Evolutionary conservation across 1,140 invertebrate genomes (phyloP).

Genomic region (Sminthurides bifidus): DNA sequence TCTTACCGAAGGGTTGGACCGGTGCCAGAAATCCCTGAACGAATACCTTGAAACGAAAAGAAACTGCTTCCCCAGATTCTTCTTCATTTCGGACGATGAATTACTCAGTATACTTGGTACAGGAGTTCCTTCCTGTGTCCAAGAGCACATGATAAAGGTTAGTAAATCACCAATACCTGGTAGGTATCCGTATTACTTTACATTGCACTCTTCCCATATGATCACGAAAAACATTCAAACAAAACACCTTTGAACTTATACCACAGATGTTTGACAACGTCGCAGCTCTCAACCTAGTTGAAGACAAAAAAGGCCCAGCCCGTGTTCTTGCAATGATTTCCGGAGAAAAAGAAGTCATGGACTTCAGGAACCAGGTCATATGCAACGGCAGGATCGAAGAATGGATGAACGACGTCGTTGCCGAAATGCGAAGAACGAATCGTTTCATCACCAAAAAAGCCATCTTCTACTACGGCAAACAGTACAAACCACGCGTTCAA

Average conservation of each 20-base stretch:
- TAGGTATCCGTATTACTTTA: not conserved
- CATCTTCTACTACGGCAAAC: conserved; percentile 69
- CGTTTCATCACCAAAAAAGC: conserved; percentile 75
- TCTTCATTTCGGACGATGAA: conserved; percentile 87
- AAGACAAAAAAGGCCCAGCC: conserved; percentile 48
- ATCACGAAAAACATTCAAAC: no score
- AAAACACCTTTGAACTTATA: not conserved
- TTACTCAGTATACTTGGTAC: conserved; percentile 77
- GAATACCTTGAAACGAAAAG: conserved; percentile 79
- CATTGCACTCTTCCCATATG: not conserved
- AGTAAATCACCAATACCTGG: conserved; percentile 3
- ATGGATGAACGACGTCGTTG: conserved; percentile 75
- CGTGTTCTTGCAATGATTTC: conserved; percentile 69
- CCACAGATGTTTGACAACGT: conserved; percentile 79
- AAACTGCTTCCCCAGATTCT: conserved; percentile 75
- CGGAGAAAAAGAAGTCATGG: conserved; percentile 72
- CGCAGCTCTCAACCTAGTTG: conserved; percentile 52
- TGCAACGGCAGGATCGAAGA: conserved; percentile 65
- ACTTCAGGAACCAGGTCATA: conserved; percentile 51
- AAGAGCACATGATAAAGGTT: conserved; percentile 78
- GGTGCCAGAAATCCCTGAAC: conserved; percentile 78
- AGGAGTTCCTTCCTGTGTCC: conserved; percentile 61
- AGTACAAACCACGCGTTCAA: conserved; percentile 50
- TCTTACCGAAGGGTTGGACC: conserved; percentile 67
- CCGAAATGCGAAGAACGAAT: conserved; percentile 72